Evolutionary conservation across 2,888 invertebrate species (phyloP).

Genomic region (Hartigia nigra): DNA sequence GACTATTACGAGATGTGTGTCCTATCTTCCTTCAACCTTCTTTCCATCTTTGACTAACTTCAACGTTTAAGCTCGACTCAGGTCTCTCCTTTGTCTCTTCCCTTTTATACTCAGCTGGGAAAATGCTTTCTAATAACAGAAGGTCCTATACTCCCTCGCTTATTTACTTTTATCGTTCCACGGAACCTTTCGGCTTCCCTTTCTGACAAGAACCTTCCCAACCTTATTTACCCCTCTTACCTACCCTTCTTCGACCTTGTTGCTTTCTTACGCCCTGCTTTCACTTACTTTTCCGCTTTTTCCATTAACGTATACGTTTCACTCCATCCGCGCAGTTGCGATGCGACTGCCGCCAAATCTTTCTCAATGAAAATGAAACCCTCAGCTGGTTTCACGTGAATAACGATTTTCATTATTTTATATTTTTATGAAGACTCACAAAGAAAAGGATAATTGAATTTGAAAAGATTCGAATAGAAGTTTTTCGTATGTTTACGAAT

Average conservation of each 20-base stretch:
- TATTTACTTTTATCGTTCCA: slow-evolving; percentile 47
- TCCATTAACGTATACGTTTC: not conserved
- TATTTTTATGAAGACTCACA: not conserved
- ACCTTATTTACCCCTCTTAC: slow-evolving; percentile 3
- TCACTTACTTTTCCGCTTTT: slow-evolving; percentile 39
- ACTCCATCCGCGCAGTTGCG: not conserved
- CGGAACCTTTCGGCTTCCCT: not conserved
- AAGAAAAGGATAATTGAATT: not conserved
- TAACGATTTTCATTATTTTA: not conserved
- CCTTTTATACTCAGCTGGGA: slow-evolving; percentile 4
- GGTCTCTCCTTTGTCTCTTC: not conserved
- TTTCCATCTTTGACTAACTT: not conserved
- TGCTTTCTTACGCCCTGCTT: not conserved
- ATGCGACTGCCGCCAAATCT: not conserved
- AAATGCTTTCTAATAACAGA: slow-evolving; percentile 43
- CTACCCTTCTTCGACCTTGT: slow-evolving; percentile 22
- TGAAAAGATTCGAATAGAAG: not conserved
- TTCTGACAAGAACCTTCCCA: not conserved
- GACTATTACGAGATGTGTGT: not conserved
- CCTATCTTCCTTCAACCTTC: not conserved
- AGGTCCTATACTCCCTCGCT: slow-evolving; percentile 25
- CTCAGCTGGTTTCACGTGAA: not conserved
- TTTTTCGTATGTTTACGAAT: not conserved
- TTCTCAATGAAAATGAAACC: not conserved
- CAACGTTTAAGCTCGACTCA: not conserved